Conservation (phyloP, 2,888 invertebrate species). For the Epirrhoe tristata region DNA sequence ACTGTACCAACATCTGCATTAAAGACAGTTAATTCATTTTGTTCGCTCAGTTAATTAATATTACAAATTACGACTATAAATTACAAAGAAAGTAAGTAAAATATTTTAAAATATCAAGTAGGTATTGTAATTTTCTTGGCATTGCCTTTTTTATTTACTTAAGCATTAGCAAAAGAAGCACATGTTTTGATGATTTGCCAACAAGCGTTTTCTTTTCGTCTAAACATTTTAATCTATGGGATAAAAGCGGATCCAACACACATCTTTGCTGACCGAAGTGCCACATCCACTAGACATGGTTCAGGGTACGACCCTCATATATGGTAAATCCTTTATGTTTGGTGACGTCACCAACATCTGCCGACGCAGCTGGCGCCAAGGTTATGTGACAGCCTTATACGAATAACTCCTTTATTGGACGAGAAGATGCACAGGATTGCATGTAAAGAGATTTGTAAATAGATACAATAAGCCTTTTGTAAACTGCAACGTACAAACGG, state of each 20-base stretch:
- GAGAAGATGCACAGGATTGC: constrained; percentile 21
- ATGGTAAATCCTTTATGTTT: constrained; percentile 44
- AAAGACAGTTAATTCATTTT: background rate
- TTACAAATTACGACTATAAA: background rate
- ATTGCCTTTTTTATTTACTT: background rate
- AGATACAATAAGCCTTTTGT: background rate
- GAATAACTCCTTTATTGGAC: constrained; percentile 27
- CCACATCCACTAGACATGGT: constrained; percentile 1
- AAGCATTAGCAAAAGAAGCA: background rate
- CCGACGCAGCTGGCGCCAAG: constrained; percentile 61
- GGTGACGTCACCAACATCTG: constrained; percentile 62
- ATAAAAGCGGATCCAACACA: background rate
- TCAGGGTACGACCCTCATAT: constrained; percentile 6
- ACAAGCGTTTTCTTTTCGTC: background rate
- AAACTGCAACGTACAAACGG: background rate
- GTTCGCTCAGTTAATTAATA: background rate
- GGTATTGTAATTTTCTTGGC: background rate
- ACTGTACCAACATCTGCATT: no score
- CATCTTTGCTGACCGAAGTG: constrained; percentile 5
- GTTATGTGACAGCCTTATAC: constrained; percentile 51
- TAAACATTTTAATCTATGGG: background rate
- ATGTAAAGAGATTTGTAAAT: constrained; percentile 12
- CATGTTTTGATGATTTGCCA: background rate
- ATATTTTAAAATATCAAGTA: background rate
- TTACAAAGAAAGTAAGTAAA: background rate